Evolutionary conservation across 30 jellyfish, hydroid and myxozoan genomes (phyloP), one percentile per base, ranked within the genome.

Genomic region (Pelagia noctiluca): DNA sequence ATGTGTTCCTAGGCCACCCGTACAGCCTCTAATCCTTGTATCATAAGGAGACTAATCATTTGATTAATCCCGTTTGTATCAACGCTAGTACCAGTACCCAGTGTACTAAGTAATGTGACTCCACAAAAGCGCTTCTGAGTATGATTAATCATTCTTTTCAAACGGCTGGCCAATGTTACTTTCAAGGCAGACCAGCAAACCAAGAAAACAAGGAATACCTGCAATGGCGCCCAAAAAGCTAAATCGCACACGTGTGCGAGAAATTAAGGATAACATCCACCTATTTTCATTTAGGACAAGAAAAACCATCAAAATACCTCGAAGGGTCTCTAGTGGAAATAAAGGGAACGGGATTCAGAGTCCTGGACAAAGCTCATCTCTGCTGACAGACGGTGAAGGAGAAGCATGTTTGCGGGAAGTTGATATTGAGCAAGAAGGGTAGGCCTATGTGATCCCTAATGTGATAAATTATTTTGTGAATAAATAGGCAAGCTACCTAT

Each of bases 1-100:
- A n/a, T 25, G 57, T 42, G 16, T 42, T 16, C 16, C 16, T 16
- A 8, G 57, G 16, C 8, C 83, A 70, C 83, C 83, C 83, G 83
- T 70, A 13, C 83, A 65, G 5, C 83, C 24, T 70, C 83, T 24
- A 35, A 70, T 70, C 83, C 1, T 30, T 70, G 18, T 52, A 70
- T 70, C 67, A 70, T 70, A 70, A 28, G 35, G 12, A 70, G 83
- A 67, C 42, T 70, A 70, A 70, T 70, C 66, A 26, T 4, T 70
- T 33, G 67, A 70, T 70, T 70, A 70, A 70, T 70, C 83, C 64
- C 31, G 83, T 34, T 23, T 32, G 62, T 12, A 32, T 70, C 70
- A 22, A 11, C 16, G 64, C 62, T 28, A 42, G 57, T 42, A 42
- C n/a, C 26, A 18, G 18, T 5, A 31, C 0, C 13, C 80, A 16